Conservation (phyloP, 2,797 vertebrate genomes). For the Enteromius unitaeniatus region DNA sequence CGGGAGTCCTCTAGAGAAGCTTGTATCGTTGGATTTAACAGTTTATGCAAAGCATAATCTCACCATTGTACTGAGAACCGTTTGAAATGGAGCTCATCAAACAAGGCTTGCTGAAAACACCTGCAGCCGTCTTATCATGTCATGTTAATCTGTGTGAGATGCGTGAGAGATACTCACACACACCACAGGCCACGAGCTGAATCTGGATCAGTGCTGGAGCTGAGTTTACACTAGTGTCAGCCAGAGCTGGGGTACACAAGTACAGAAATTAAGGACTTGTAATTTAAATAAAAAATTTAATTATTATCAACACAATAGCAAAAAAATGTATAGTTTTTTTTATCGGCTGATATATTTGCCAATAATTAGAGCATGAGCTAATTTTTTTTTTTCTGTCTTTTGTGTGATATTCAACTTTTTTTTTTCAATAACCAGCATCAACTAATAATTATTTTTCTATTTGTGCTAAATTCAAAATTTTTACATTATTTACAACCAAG, state of each 20-base stretch:
- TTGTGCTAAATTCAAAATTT: no score
- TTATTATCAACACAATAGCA: neutral
- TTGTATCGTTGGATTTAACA: neutral
- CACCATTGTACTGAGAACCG: conserved; percentile 9
- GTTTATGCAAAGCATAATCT: conserved; percentile 21
- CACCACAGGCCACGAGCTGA: neutral
- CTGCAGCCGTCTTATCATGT: neutral
- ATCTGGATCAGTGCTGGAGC: neutral
- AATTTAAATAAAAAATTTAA: neutral
- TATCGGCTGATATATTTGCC: neutral
- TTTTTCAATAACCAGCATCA: neutral
- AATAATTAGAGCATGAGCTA: neutral
- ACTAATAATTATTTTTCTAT: no score
- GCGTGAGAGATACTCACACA: neutral
- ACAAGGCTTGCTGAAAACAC: neutral
- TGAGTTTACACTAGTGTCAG: neutral
- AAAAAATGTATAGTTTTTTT: neutral
- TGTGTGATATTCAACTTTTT: neutral
- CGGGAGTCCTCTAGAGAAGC: neutral
- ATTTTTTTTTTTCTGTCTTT: neutral
- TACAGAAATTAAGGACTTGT: neutral
- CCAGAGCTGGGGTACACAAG: no score
- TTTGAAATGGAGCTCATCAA: conserved; percentile 32
- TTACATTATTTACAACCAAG: no score
- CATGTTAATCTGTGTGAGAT: neutral